Base-by-base conservation (phyloP, 1,140 invertebrate species). In the Leptopilina clavipes region DNA sequence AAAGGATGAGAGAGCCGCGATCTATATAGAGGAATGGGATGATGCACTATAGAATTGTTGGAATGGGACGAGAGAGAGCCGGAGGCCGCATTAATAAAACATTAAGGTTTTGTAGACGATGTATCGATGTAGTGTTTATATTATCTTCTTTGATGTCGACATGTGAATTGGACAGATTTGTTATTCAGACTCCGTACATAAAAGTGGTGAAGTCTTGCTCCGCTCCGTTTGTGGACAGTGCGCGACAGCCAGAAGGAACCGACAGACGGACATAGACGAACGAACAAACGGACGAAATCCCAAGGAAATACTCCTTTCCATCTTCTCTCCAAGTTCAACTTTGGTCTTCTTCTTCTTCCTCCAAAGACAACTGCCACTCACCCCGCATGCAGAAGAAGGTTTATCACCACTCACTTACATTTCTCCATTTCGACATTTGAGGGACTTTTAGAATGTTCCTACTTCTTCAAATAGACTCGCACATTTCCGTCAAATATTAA, bases 121-220 rank as follows among this genome's bases (percentile, higher is more conserved):
- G 87, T 90, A 91, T 91, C 90, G 89, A 89, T 89, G 89, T 90
- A 90, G 89, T 89, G 89, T 90, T 90, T 90, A 90, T 90, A 90
- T 90, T 90, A 90, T 90, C 89, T 90, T 90, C 89, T 90, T 90
- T 90, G 89, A 90, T 90, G 89, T 90, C 89, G 89, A 90, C 89
- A 90, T 90, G 89, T 90, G 89, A 90, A 90, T 90, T 90, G 89
- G 89, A 90, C 89, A 90, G 89, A 90, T 90, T 90, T 90, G 89
- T 90, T 90, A 90, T 90, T 90, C 89, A 90, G 88, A 86, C 87
- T 90, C 85, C 87, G 89, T 90, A 90, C 87, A 89, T 89, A 89
- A 90, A 90, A 90, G 88, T 90, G 88, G 85, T 90, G 88, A 90
- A 90, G 89, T 90, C 89, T 90, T 90, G 88, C 89, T 90, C 82